Evolutionary conservation across 2,888 invertebrate genomes (phyloP).

Genomic region (Volucella zonaria): DNA sequence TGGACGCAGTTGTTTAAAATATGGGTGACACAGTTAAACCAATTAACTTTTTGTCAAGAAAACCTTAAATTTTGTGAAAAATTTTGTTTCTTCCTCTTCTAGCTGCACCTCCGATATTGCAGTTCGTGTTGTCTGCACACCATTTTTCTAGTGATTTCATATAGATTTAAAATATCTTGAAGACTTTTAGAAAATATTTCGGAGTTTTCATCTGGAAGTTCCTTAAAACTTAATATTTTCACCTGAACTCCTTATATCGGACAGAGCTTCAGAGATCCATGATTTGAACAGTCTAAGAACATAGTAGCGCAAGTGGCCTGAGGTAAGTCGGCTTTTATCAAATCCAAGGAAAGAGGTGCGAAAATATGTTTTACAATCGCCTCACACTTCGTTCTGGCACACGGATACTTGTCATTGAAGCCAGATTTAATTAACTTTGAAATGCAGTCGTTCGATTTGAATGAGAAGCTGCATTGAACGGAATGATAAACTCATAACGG

Average conservation of each 20-base stretch:
- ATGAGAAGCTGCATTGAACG: slow-evolving; percentile 74
- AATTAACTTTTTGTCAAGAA: no score
- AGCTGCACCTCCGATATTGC: slow-evolving; percentile 11
- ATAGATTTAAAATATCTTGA: slow-evolving; percentile 19
- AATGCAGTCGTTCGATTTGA: slow-evolving; percentile 75
- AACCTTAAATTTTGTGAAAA: no score
- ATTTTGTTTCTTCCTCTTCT: neutral
- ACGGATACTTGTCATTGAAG: slow-evolving; percentile 52
- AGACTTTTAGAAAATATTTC: slow-evolving; percentile 29
- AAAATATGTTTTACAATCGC: slow-evolving; percentile 60
- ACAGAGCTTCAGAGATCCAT: slow-evolving; percentile 60
- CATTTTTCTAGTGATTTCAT: slow-evolving; percentile 8
- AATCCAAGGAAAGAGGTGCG: slow-evolving; percentile 55
- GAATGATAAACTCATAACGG: slow-evolving; percentile 76
- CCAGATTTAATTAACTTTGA: slow-evolving; percentile 55
- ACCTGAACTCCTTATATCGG: slow-evolving; percentile 61
- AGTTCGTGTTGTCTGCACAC: slow-evolving; percentile 35
- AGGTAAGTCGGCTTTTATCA: slow-evolving; percentile 59
- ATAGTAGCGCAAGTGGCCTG: slow-evolving; percentile 43
- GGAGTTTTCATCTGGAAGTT: slow-evolving; percentile 57
- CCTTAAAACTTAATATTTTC: slow-evolving; percentile 58
- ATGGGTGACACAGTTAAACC: no score
- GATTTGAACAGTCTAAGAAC: slow-evolving; percentile 61
- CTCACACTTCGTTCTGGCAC: slow-evolving; percentile 58
- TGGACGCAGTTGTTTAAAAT: slow-evolving; percentile 41